Evolutionary conservation across 2,113 vertebrate genomes (phyloP), one percentile per base, ranked within the genome.

Genomic region (Zosterops borbonicus): DNA sequence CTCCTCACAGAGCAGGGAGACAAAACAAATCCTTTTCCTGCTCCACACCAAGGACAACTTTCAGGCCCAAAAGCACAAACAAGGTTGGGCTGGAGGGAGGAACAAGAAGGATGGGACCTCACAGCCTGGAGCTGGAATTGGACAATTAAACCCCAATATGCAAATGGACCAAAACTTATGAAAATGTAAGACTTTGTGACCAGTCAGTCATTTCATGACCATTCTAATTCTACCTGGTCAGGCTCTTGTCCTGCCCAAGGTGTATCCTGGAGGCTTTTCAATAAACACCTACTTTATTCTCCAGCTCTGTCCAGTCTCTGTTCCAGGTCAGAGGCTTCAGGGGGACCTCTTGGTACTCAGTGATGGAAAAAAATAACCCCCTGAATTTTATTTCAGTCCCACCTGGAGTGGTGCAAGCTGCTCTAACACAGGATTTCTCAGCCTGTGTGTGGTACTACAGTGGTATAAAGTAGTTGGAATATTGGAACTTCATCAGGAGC

Each of bases 391-490:
- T 29, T n/a, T 9, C 7, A 9, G 41, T 12, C 39, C 19, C 12
- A 2, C 14, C 39, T 27, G 10, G 21, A 29, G 17, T 1, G 55
- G 31, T 50, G 25, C 2, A 8, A 44, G 64, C 33, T 59, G 56
- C 23, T 67, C 37, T 20, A 28, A n/a, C 44, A 9, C 14, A 28
- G 31, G 37, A 21, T 9, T 65, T 73, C 22, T 18, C 50, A 76
- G 70, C 44, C 41, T 53, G 4, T 2, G 2, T 9, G 7, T 65
- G 44, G 23, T 5, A 2, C 7, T 27, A 2, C 37, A 24, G 49
- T 7, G 63, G 6, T 9, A 24, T 0, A 0, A 0, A 6, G 46
- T 1, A 10, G 17, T 33, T 93, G 22, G 22, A 42, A 42, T 5
- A 5, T 3, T 8, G 31, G 44, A 58, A 37, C n/a, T 46, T 49